A percentile compares a stretch with the other conserved stretches of the same genome.
phyloP scores from a whole-genome alignment of 2,113 vertebrate genomes.

The Piprites chloris region DNA sequence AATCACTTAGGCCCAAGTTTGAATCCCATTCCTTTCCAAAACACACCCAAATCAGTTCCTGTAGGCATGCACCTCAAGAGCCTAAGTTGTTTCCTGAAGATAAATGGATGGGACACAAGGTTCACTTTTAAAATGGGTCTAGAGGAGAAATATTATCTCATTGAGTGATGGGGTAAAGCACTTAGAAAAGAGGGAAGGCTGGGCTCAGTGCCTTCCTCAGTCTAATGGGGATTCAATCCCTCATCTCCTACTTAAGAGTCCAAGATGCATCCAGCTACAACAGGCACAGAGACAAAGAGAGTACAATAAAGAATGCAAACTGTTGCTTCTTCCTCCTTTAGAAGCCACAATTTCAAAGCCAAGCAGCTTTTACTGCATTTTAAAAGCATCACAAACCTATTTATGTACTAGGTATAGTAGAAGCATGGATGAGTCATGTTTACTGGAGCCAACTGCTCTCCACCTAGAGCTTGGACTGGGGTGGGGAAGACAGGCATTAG shows the following conservation, averaged over 20 bases:
- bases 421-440: not conserved
- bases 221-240: not conserved
- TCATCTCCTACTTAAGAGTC: not conserved
- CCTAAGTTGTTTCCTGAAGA: not conserved
- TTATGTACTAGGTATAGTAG: not conserved
- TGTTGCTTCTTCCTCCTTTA: not conserved
- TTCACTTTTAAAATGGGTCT: not conserved
- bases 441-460: not conserved
- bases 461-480: not conserved
- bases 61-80: not conserved
- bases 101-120: not conserved
- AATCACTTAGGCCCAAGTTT: not conserved
- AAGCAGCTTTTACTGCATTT: not conserved
- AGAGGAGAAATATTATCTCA: not conserved
- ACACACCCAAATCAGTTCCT: not conserved
- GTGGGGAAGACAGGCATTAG: not conserved
- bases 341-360: not conserved
- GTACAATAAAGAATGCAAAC: not conserved
- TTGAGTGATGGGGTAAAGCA: not conserved
- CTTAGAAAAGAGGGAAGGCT: not conserved
- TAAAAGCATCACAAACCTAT: not conserved
- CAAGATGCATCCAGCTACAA: not conserved
- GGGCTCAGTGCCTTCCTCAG: not conserved
- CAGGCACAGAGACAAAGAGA: not conserved
- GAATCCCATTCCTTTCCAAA: not conserved